Conservation (phyloP, 2,113 vertebrate genomes). For the Poeciliopsis turrubarensis region DNA sequence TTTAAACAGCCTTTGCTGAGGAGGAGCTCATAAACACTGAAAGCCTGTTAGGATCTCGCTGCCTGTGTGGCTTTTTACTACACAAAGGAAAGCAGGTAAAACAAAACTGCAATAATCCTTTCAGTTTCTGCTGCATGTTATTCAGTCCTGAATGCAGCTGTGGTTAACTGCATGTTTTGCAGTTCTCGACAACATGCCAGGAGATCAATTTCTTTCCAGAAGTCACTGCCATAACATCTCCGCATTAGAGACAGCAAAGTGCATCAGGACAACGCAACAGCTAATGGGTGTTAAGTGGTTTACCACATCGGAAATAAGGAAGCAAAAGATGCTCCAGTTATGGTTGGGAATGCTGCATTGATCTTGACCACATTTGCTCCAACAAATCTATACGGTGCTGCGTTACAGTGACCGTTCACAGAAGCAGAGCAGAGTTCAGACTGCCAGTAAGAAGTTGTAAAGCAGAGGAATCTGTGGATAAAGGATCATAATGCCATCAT, state of each 20-base stretch:
- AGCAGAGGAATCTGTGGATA: neutral
- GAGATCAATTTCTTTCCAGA: conserved; percentile 42
- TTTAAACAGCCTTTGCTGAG: conserved; percentile 5
- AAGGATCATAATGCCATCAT: neutral
- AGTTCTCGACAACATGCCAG: conserved; percentile 24
- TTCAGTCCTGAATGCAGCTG: neutral
- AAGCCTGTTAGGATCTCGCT: conserved; percentile 5
- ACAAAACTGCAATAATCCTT: neutral
- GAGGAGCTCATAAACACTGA: neutral
- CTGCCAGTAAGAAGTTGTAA: neutral
- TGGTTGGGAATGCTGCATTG: conserved; percentile 24
- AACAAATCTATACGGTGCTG: neutral
- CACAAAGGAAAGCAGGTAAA: neutral
- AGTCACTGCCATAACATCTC: conserved; percentile 39
- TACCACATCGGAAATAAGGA: conserved; percentile 71
- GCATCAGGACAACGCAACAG: conserved; percentile 56
- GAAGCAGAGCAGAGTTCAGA: conserved; percentile 1
- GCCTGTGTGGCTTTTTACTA: neutral
- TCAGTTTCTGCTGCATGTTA: neutral
- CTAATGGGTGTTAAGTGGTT: conserved; percentile 73
- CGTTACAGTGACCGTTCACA: conserved; percentile 19
- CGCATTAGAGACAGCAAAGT: conserved; percentile 62
- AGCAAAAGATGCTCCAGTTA: conserved; percentile 59
- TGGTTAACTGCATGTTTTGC: neutral
- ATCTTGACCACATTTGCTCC: conserved; percentile 38